Percentiles rank a stretch among this genome's conserved stretches.
These are phyloP conservation scores for Aplidium turbinatum DNA, from an alignment of 23 tunicate genomes.

Conservation along the genomic window DNA sequence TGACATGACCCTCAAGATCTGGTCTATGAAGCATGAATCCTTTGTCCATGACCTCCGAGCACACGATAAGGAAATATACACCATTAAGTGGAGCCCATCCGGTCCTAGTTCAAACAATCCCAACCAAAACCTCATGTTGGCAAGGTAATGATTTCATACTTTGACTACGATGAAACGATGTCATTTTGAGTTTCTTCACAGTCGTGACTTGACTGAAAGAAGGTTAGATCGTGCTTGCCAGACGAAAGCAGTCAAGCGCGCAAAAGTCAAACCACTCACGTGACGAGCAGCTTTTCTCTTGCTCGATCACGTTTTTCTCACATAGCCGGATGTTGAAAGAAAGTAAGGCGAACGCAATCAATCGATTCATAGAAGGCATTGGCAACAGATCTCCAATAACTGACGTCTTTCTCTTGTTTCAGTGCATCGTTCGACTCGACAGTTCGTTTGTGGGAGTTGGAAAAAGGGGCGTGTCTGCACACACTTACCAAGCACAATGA, in stretches of 20 bases:
- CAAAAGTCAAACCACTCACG: too few species aligned
- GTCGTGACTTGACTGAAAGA: too few species aligned
- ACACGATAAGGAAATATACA: conserved; percentile 97
- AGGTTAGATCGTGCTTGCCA: too few species aligned
- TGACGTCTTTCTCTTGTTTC: conserved; percentile 36
- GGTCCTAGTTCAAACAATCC: conserved; percentile 93
- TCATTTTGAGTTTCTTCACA: too few species aligned
- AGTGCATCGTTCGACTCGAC: conserved; percentile 99
- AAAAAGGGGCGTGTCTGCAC: conserved; percentile 93
- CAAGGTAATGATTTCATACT: conserved; percentile 69
- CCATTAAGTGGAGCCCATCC: conserved; percentile 99
- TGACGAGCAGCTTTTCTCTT: too few species aligned
- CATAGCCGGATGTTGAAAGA: too few species aligned
- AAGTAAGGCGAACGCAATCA: too few species aligned
- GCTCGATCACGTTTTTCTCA: too few species aligned
- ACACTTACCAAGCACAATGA: conserved; percentile 93
- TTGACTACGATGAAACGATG: too few species aligned
- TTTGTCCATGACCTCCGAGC: conserved; percentile 90
- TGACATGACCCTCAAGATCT: conserved; percentile 98
- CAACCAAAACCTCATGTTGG: conserved; percentile 92
- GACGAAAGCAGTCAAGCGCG: too few species aligned
- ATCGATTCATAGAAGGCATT: too few species aligned
- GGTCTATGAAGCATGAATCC: conserved; percentile 93
- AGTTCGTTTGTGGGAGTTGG: conserved; percentile 97
- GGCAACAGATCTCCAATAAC: too few species aligned